phyloP scores from a whole-genome alignment of 2,797 vertebrate species.

The Psittacula derbiana region DNA sequence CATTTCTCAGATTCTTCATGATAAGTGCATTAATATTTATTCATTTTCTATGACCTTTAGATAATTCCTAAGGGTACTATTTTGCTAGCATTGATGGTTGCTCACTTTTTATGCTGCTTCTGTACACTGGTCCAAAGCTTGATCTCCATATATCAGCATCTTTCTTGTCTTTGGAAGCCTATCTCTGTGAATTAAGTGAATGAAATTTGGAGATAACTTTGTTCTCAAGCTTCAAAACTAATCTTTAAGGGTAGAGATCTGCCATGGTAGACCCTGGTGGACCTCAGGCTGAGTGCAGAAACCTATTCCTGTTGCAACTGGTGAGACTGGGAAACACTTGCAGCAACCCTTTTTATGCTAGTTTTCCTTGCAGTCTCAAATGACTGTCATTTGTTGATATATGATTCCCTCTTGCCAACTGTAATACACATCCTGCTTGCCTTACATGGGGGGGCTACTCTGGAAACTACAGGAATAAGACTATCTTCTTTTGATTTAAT shows the following conservation, averaged over 20 bases:
- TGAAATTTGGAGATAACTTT: background rate
- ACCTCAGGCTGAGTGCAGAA: background rate
- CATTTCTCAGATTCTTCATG: slow-evolving; percentile 73
- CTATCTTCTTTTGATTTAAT: background rate
- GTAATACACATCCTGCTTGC: background rate
- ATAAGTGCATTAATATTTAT: slow-evolving; percentile 78
- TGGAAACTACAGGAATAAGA: background rate
- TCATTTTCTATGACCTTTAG: slow-evolving; percentile 75
- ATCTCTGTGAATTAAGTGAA: background rate
- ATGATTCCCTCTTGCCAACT: background rate
- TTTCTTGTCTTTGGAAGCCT: background rate
- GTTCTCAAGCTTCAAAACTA: background rate
- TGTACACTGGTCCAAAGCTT: background rate
- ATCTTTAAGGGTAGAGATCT: background rate
- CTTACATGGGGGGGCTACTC: background rate
- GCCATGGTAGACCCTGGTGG: background rate
- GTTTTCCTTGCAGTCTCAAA: background rate
- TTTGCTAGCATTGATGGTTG: slow-evolving; percentile 66
- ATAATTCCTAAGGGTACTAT: slow-evolving; percentile 66
- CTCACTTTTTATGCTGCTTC: slow-evolving; percentile 53
- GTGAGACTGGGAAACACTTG: background rate
- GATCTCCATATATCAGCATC: slow-evolving; percentile 18
- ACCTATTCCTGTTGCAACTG: background rate
- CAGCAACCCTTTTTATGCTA: background rate
- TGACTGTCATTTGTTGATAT: background rate